A percentile compares a stretch with the other conserved stretches of the same genome.
phyloP scores from a whole-genome alignment of 2,797 vertebrate genomes.

The Xiphorhynchus erythropygius region DNA sequence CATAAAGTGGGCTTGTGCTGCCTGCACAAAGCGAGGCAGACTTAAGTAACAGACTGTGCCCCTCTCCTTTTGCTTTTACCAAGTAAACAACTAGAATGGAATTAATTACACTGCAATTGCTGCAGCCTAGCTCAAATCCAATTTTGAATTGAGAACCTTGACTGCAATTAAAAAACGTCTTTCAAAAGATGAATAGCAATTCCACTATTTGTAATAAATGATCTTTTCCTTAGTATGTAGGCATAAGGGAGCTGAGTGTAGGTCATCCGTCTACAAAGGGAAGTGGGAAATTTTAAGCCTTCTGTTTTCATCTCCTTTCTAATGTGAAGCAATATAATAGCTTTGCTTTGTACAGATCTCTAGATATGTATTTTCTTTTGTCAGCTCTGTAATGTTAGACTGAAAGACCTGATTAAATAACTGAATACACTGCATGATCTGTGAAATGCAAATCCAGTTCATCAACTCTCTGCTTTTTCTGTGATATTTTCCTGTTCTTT shows the following conservation, averaged over 20 bases:
- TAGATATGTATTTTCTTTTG: not conserved
- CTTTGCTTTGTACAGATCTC: not conserved
- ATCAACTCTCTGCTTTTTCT: not conserved
- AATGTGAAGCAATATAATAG: not conserved
- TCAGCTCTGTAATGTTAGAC: not conserved
- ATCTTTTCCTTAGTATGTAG: not conserved
- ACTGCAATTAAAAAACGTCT: constrained; percentile 22
- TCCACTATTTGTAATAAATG: constrained; percentile 6
- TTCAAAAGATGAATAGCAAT: not conserved
- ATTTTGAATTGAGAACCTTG: constrained; percentile 35
- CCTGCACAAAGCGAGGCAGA: not conserved
- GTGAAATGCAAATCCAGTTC: not conserved
- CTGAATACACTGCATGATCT: not conserved
- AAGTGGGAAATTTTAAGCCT: not conserved
- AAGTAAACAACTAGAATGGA: constrained; percentile 16
- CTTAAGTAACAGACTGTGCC: not conserved
- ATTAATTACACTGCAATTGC: constrained; percentile 22
- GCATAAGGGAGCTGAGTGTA: not conserved
- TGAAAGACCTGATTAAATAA: not conserved
- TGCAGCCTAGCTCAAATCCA: not conserved
- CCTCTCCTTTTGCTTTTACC: not conserved
- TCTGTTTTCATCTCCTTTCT: constrained; percentile 6
- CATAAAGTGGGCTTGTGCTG: not conserved
- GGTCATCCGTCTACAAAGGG: not conserved
- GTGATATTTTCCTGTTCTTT: not conserved